A percentile compares a stretch with the other conserved stretches of the same genome.
Conservation (phyloP, 2,888 invertebrate genomes). For the Tricholauxania praeusta region DNA sequence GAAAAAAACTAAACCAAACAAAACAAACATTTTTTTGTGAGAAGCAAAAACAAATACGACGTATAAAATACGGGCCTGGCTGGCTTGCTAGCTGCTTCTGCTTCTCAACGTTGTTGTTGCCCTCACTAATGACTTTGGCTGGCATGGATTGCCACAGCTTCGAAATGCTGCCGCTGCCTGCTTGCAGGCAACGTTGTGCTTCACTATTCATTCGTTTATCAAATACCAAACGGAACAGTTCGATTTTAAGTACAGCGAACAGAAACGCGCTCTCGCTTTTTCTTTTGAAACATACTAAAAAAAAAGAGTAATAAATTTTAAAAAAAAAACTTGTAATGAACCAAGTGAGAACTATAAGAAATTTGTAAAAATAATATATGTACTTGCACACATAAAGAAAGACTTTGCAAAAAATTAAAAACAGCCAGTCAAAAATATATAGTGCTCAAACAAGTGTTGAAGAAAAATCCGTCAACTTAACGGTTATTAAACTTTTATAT, state of each 20-base stretch:
- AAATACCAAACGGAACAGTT: conserved; percentile 66
- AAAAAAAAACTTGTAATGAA: conserved; percentile 29
- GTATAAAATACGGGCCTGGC: conserved; percentile 32
- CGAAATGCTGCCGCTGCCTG: background rate
- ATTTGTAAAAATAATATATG: conserved; percentile 43
- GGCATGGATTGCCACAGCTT: conserved; percentile 15
- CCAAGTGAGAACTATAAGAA: conserved; percentile 42
- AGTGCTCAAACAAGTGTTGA: background rate
- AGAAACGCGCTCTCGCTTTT: conserved; percentile 26
- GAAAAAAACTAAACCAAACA: background rate
- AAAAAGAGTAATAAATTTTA: conserved; percentile 20
- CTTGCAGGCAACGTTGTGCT: conserved; percentile 53
- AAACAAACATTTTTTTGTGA: background rate
- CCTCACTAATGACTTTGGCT: conserved; percentile 1
- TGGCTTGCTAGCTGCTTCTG: conserved; percentile 53
- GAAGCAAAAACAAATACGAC: conserved; percentile 3
- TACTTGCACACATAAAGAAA: background rate
- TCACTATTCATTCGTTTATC: conserved; percentile 65
- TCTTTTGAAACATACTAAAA: conserved; percentile 32
- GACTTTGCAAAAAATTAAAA: conserved; percentile 14
- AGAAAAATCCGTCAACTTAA: background rate
- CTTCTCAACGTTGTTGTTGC: background rate
- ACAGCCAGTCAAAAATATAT: background rate
- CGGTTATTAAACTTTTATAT: conserved; percentile 25
- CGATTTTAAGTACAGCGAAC: conserved; percentile 38